A percentile compares a stretch with the other conserved stretches of the same genome.
Conservation (phyloP, 2,888 invertebrate genomes). For the Lottia gigantea region DNA sequence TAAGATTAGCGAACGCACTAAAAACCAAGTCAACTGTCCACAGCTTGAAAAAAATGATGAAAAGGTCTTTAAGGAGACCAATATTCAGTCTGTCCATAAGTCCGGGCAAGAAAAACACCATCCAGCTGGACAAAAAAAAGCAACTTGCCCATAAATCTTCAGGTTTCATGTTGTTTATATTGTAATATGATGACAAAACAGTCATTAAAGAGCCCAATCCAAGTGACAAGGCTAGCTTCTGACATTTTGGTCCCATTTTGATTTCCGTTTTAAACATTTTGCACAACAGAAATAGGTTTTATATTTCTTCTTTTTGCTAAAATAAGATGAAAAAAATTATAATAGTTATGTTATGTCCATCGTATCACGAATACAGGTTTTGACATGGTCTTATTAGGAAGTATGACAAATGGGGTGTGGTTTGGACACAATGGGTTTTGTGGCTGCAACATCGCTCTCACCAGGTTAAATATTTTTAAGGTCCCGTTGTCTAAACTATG, state of each 20-base stretch:
- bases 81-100: background rate
- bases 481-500: no score
- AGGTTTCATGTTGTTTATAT: background rate
- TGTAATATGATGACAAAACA: background rate
- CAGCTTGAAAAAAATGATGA: background rate
- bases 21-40: constrained; percentile 1
- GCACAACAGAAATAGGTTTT: no score
- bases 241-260: background rate
- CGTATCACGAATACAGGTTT: no score
- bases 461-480: no score
- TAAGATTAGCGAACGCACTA: background rate
- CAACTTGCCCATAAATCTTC: background rate
- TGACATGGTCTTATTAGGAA: no score
- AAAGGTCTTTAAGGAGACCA: background rate
- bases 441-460: no score
- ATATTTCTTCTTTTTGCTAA: no score
- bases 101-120: background rate
- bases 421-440: no score
- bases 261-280: background rate
- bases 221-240: background rate
- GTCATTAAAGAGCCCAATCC: background rate
- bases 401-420: no score
- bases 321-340: no score
- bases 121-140: background rate
- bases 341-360: no score